Conservation (phyloP, 2,113 vertebrate genomes). For the Tyrannus savana region DNA sequence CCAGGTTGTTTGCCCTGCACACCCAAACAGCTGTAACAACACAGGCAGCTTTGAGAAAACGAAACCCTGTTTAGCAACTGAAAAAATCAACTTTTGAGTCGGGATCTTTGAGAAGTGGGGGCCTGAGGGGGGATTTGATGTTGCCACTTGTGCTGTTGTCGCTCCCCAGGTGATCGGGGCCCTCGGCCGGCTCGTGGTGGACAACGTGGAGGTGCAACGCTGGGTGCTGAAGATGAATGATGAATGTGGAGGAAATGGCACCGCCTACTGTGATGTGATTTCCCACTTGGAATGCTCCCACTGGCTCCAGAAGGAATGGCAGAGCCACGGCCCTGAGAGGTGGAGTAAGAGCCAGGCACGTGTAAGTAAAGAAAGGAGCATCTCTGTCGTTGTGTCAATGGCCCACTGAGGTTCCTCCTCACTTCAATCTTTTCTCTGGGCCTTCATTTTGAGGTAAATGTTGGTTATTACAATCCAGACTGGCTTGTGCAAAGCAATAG, state of each 20-base stretch:
- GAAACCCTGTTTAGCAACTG: not conserved
- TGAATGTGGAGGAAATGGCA: slow-evolving; percentile 77
- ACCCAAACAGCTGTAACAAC: not conserved
- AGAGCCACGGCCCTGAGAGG: slow-evolving; percentile 9
- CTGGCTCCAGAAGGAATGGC: slow-evolving; percentile 73
- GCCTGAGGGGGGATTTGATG: too few relatives aligned
- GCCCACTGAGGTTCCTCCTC: not conserved
- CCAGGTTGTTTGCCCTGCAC: rapidly evolving
- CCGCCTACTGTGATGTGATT: slow-evolving; percentile 82
- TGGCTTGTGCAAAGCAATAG: not conserved
- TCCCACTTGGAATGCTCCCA: slow-evolving; percentile 73
- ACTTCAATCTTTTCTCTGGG: not conserved
- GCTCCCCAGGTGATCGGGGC: slow-evolving; percentile 77
- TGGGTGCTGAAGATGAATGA: slow-evolving; percentile 88
- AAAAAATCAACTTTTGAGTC: not conserved
- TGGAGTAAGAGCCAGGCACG: slow-evolving; percentile 79
- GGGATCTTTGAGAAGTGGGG: not conserved
- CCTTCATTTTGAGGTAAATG: not conserved
- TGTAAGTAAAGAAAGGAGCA: slow-evolving; percentile 65
- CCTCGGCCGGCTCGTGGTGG: slow-evolving; percentile 77
- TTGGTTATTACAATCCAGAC: not conserved
- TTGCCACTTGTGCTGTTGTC: not conserved
- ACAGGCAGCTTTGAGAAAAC: not conserved
- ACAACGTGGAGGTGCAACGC: slow-evolving; percentile 77
- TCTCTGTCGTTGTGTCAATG: rapidly evolving